A percentile compares a stretch with the other conserved stretches of the same genome.
Evolutionary conservation across 2,797 vertebrate genomes (phyloP).

Genomic region (Rhodeus uyekii): DNA sequence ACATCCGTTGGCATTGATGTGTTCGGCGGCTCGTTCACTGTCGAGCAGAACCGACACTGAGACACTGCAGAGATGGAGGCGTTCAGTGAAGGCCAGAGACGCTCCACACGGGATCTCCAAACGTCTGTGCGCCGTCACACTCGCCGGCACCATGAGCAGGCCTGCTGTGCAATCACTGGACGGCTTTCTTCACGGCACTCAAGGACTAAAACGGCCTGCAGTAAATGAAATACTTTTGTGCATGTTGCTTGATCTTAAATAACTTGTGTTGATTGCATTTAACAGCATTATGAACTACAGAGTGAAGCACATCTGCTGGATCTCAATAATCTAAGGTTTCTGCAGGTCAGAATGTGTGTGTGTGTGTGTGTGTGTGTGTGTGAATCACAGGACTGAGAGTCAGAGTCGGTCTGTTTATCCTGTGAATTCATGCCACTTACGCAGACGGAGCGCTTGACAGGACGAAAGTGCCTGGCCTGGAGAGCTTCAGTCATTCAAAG

Average conservation of each 20-base stretch:
- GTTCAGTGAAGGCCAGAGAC: background rate
- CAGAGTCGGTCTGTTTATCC: slow-evolving; percentile 37
- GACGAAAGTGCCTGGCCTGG: background rate
- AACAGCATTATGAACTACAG: background rate
- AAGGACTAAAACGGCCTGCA: no score
- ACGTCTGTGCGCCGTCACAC: background rate
- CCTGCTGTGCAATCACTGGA: background rate
- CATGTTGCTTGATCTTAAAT: background rate
- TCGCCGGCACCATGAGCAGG: no score
- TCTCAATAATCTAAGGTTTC: background rate
- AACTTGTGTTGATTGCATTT: background rate
- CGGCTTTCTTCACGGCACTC: background rate
- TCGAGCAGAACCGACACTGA: background rate
- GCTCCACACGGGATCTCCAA: background rate
- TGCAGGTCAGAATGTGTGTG: no score
- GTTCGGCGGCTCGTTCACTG: slow-evolving; percentile 61
- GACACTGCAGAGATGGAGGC: background rate
- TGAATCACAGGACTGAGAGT: background rate
- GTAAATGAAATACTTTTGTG: background rate
- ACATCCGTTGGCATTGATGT: slow-evolving; percentile 60
- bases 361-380: no score
- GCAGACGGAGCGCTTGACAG: slow-evolving; percentile 48
- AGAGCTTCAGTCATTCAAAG: slow-evolving; percentile 57
- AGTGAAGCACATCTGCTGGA: background rate
- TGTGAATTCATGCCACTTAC: slow-evolving; percentile 46